phyloP scores from a whole-genome alignment of 2,888 invertebrate genomes.

The Drosophila bunnanda region DNA sequence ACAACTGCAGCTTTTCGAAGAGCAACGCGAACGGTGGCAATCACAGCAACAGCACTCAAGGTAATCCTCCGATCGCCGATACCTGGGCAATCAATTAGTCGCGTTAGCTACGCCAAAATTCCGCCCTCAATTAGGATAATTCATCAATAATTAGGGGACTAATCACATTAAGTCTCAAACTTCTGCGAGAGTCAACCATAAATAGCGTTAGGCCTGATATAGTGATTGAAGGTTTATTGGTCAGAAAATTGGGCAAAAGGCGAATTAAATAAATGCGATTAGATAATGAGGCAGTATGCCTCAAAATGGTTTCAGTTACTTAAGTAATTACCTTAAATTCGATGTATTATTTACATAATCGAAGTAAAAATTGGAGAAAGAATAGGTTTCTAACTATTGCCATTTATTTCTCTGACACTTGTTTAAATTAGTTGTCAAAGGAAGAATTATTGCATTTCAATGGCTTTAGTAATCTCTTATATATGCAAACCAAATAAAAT shows the following conservation, averaged over 20 bases:
- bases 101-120: constrained; percentile 14
- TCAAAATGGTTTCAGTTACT: not conserved
- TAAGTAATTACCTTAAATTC: not conserved
- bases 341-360: not conserved
- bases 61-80: constrained; percentile 45
- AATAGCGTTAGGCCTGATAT: constrained; percentile 6
- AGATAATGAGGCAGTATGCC: not conserved
- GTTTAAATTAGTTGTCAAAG: not conserved
- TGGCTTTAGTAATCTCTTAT: not conserved
- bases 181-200: constrained; percentile 19
- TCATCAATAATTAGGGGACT: constrained; percentile 34
- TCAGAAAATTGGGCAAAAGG: not conserved
- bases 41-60: constrained; percentile 71
- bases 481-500: no score
- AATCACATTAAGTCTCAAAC: constrained; percentile 31
- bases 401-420: not conserved
- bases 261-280: constrained; percentile 1
- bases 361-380: not conserved
- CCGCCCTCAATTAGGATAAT: constrained; percentile 43
- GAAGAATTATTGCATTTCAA: not conserved
- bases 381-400: not conserved
- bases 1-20: constrained; percentile 76
- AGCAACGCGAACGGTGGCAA: constrained; percentile 63
- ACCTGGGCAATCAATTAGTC: constrained; percentile 31
- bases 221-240: not conserved